Base-by-base conservation (phyloP, 2,797 vertebrate genomes). In the Chlorospingus semifuscus region DNA sequence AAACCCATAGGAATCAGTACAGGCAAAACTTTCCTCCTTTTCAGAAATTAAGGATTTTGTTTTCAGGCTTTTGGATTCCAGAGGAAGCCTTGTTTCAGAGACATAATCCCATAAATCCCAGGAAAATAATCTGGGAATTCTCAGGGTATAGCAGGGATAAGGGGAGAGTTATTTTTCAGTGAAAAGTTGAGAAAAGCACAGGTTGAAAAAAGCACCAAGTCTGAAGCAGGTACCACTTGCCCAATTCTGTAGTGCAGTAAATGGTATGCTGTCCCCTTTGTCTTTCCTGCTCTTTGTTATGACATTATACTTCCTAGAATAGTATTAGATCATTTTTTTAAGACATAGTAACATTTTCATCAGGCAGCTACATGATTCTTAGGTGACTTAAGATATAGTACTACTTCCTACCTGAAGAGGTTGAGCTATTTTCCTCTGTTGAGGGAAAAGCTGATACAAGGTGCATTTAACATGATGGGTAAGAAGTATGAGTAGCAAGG, bases 41-140 rank as follows among this genome's bases (percentile, higher is more conserved):
- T 81, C 44, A 56, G 71, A 93, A 94, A 74, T 42, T 74, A 90
- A 86, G 86, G 36, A 64, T 93, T 87, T 42, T 93, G 10, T 12
- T 89, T 92, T 69, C 29, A 50, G 81, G 44, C 24, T 81, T 68
- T 87, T 94, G 39, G n/a, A 71, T 93, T 83, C 61, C 84, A 39
- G 50, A 66, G 15, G 22, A 94, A 91, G 44, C 34, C 34, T 77
- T 3, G 1, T 81, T 89, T 92, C 53, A 57, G 80, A 66, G 59
- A 36, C 8, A 8, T 78, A 91, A 88, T 96, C 66, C 61, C 94
- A 17, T 71, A 90, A 22, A 12, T 9, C 30, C 42, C 34, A 80
- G 63, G 52, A 93, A 94, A 94, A 91, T 36, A 18, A 70, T 87
- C 41, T 59, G 49, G 90, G 53, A 92, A 74, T 65, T 92, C 69